Base-by-base conservation (phyloP, 2,113 vertebrate genomes). In the Dasyornis broadbenti region DNA sequence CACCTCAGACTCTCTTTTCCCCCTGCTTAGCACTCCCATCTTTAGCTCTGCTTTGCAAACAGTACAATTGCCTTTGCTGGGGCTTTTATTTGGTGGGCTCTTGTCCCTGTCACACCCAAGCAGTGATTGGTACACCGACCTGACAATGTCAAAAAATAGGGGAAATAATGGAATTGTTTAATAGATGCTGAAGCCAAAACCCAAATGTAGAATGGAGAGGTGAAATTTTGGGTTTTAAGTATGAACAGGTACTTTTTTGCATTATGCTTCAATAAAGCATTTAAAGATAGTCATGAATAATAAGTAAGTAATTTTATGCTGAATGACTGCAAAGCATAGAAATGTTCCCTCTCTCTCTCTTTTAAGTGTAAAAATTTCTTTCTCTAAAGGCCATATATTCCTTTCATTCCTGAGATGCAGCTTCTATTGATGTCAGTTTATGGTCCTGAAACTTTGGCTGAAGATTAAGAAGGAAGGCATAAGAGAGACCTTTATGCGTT, bases 231-330 rank as follows among this genome's bases (percentile, higher is more conserved):
- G 16, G 0, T 26, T 90, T 94, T 86, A 94, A 89, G 82, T 95
- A 69, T 19, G 86, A 92, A 30, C 82, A 76, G 94, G 85, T 96
- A 95, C 85, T 80, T 93, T 86, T 93, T 86, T 89, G 49, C 76
- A 95, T 93, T 96, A 94, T 93, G 94, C 82, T 95, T 94, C 95
- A 93, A 96, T 96, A 97, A 96, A 95, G 86, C 92, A 96, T 95
- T 96, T 95, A 93, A 96, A 92, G 82, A 72, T 61, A 86, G 95
- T 96, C 37, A 96, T 96, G 95, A 96, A 97, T 96, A 95, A 95
- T 95, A 96, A 97, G 87, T 90, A 95, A 96, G 96, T 93, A 96
- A 97, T 96, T 97, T 95, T 97, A 95, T 96, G 95, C 94, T 96
- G 96, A 95, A 92, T 95, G 88, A 72, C 77, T 96, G 72, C 88